Base-by-base conservation (phyloP, 2,888 invertebrate species). In the Lasius fuliginosus region DNA sequence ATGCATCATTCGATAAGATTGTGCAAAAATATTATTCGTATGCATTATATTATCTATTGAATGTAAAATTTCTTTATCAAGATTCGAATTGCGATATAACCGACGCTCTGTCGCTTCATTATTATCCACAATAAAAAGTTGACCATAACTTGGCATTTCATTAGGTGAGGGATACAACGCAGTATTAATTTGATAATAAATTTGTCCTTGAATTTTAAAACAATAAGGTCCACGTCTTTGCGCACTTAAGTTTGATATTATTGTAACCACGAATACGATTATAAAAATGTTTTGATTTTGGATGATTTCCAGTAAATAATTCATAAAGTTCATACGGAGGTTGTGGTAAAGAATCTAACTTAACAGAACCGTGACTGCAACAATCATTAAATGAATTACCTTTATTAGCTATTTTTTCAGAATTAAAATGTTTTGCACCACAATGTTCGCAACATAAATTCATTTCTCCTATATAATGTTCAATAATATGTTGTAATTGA, bases 371-470 rank as follows among this genome's bases (percentile, higher is more conserved):
- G 30, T 64, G 64, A 18, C 30, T 64, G 27, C 64, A 64, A 27
- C 64, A 64, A 36, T 64, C 64, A 0, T 64, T 30, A 64, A 64
- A 64, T 15, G 27, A 64, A 64, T 64, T 64, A 53, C 53, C 53
- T 18, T 53, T 53, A 53, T 53, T 53, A n/a, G 53, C 53, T 53
- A 53, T n/a, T 53, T 53, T n/a, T 53, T 53, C 53, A n/a, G 46
- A 46, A 9, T 46, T 46, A 9, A 46, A 46, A 46, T 46, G 46
- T 46, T 46, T 46, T 46, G 46, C 53, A 6, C 18, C 53, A 18
- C 53, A 53, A n/a, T 53, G n/a, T 53, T 53, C 18, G 5, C n/a
- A 53, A 15, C 1, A 53, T 53, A 53, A 6, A 53, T 53, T n/a
- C 53, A 49, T 49, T 49, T 11, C 49, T 15, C 49, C 49, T 15